These are phyloP conservation scores for Sebastes itinus DNA, from an alignment of 2,797 vertebrate genomes.

Conservation along the genomic window DNA sequence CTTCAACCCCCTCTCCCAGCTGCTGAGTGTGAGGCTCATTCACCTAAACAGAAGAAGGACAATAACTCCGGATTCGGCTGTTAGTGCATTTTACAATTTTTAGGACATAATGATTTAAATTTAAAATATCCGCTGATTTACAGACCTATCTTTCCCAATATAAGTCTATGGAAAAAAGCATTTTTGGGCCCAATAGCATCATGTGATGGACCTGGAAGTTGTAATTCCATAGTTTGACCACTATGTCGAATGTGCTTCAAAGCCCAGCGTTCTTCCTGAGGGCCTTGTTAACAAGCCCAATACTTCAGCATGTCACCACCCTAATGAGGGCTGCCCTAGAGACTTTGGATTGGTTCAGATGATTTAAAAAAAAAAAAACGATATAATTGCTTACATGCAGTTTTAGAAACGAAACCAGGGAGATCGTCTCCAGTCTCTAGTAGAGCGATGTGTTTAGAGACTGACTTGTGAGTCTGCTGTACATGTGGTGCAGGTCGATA, in stretches of 20 bases:
- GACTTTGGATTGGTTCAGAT: background rate
- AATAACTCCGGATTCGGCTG: background rate
- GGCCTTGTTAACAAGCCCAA: too few relatives aligned
- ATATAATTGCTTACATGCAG: background rate
- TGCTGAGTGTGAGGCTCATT: background rate
- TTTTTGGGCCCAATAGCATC: too few relatives aligned
- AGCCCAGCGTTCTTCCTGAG: too few relatives aligned
- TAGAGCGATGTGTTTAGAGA: background rate
- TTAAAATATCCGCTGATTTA: too few relatives aligned
- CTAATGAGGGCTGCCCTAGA: background rate
- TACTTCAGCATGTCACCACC: background rate
- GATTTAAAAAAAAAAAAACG: fast-evolving
- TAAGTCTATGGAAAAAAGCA: too few relatives aligned
- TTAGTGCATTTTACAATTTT: too few relatives aligned
- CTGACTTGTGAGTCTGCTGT: background rate
- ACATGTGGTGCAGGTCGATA: background rate
- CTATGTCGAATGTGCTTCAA: too few relatives aligned
- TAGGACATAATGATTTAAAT: too few relatives aligned
- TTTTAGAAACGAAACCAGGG: background rate
- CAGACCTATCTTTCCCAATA: too few relatives aligned
- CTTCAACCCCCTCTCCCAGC: background rate
- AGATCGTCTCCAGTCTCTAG: background rate
- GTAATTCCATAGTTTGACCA: too few relatives aligned
- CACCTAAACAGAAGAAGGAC: background rate
- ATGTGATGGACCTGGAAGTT: too few relatives aligned